Evolutionary conservation across 2,888 invertebrate species (phyloP).

Genomic region (Augiades crinisus): DNA sequence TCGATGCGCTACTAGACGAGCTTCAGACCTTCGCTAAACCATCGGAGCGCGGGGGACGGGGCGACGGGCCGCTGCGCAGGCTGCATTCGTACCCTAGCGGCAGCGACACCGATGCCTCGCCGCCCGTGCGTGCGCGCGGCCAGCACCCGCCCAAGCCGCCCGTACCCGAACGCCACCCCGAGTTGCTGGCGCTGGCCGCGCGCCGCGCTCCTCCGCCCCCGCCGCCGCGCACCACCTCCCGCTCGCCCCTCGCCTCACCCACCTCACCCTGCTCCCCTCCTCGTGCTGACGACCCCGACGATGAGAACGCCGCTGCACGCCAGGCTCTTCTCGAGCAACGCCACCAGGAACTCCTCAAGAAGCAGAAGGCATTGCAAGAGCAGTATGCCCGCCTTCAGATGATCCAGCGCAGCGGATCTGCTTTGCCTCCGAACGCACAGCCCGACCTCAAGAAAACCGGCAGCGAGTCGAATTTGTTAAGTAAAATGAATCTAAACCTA

Average conservation of each 20-base stretch:
- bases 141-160: conserved; percentile 86
- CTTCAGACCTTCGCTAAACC: conserved; percentile 94
- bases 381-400: conserved; percentile 95
- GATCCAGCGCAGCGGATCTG: conserved; percentile 89
- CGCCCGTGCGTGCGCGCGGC: conserved; percentile 85
- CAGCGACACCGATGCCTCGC: conserved; percentile 90
- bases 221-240: conserved; percentile 94
- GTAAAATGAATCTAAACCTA: conserved; percentile 90
- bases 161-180: conserved; percentile 90
- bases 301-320: conserved; percentile 61
- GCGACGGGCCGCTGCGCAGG: conserved; percentile 84
- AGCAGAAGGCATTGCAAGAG: conserved; percentile 94
- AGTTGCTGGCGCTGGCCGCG: conserved; percentile 86
- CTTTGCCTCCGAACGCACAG: conserved; percentile 83
- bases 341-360: conserved; percentile 93
- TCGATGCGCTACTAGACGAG: conserved; percentile 97
- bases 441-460: conserved; percentile 92
- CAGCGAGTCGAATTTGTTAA: conserved; percentile 92
- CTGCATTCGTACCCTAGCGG: conserved; percentile 93
- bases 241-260: conserved; percentile 93
- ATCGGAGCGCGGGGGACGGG: conserved; percentile 68
- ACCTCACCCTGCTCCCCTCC: conserved; percentile 86
- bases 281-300: conserved; percentile 59
- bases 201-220: conserved; percentile 93
- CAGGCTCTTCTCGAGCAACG: conserved; percentile 91